A percentile compares a stretch with the other conserved stretches of the same genome.
Conservation (phyloP, 2,113 vertebrate genomes). For the Cervus canadensis region DNA sequence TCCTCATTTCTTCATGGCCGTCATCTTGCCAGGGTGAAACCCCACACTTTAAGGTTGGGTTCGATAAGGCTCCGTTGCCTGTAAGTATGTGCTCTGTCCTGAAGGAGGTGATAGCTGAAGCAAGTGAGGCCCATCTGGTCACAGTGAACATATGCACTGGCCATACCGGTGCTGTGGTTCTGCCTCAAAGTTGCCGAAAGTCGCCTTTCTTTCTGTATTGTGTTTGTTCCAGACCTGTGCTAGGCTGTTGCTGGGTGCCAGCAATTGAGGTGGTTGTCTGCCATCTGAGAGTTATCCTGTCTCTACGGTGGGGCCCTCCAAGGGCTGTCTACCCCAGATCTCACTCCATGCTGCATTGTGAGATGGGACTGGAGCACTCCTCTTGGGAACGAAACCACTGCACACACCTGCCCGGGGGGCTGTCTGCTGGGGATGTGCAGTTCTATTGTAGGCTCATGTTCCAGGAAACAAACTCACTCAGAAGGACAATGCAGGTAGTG, state of each 20-base stretch:
- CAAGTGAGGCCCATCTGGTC: not conserved
- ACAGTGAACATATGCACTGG: not conserved
- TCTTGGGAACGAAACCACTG: not conserved
- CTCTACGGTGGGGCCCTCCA: not conserved
- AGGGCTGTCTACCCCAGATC: not conserved
- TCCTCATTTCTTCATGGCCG: not conserved
- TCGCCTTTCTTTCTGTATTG: not conserved
- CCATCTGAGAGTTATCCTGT: not conserved
- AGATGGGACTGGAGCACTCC: not conserved
- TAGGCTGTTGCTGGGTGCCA: not conserved
- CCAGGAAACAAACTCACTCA: not conserved
- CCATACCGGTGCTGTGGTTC: not conserved
- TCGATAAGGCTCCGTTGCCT: not conserved
- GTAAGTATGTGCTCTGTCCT: not conserved
- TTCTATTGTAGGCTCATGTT: not conserved
- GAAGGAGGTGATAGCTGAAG: not conserved
- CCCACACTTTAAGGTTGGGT: not conserved
- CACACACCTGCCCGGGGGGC: no score
- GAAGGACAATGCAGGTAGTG: not conserved
- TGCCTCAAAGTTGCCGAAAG: not conserved
- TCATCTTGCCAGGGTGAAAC: not conserved
- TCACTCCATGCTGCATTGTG: not conserved
- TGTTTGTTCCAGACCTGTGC: not conserved
- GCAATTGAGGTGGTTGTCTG: not conserved
- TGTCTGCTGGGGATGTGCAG: not conserved